A percentile compares a stretch with the other conserved stretches of the same genome.
Evolutionary conservation across 2,113 vertebrate genomes (phyloP).

Genomic region (Spheniscus mendiculus): DNA sequence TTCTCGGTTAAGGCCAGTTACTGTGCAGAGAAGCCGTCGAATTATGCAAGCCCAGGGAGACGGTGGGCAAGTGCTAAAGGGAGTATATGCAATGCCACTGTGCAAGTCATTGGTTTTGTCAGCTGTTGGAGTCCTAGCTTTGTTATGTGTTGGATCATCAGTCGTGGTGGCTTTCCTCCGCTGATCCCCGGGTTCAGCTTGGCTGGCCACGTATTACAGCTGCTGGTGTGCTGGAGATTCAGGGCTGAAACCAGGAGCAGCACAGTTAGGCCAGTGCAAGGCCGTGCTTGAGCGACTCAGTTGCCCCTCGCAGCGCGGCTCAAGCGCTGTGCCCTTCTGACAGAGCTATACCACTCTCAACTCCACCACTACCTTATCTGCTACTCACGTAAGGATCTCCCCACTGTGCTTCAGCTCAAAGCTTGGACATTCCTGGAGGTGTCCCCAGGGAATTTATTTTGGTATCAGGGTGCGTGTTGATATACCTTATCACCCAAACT

Average conservation of each 20-base stretch:
- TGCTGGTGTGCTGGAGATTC: neutral
- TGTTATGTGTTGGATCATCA: neutral
- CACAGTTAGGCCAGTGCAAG: neutral
- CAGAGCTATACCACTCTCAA: neutral
- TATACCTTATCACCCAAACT: neutral
- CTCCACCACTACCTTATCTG: neutral
- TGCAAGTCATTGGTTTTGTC: neutral
- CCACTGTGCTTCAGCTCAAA: neutral
- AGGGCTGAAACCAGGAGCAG: neutral
- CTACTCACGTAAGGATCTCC: neutral
- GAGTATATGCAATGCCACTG: too few relatives aligned
- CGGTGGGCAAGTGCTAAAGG: neutral
- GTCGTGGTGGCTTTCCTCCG: neutral
- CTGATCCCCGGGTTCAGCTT: neutral
- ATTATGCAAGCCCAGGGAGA: neutral
- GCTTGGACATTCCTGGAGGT: neutral
- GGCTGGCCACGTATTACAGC: accelerated
- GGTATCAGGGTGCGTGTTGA: neutral
- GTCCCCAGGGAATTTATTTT: neutral
- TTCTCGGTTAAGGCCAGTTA: neutral
- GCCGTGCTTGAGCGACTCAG: accelerated
- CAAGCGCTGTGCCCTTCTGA: neutral
- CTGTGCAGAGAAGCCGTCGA: neutral
- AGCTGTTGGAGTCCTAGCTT: neutral
- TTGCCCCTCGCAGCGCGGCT: neutral